Conservation (phyloP, 2,113 vertebrate genomes). For the Sceloporus undulatus region DNA sequence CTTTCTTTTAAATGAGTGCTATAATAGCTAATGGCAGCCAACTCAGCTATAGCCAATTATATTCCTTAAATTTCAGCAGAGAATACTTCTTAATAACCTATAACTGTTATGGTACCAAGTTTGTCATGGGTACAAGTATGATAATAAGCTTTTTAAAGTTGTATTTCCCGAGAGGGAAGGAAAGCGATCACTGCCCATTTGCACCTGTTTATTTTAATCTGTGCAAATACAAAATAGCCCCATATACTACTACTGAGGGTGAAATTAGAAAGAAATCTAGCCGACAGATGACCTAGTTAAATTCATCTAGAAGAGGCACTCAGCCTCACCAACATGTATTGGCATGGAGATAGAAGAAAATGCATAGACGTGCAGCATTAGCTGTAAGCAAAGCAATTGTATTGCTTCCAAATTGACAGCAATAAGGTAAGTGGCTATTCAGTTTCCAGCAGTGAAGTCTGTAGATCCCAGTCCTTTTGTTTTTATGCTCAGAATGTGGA, state of each 20-base stretch:
- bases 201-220: not conserved
- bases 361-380: not conserved
- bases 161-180: not conserved
- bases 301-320: not conserved
- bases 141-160: not conserved
- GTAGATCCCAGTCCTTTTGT: not conserved
- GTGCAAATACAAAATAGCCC: not conserved
- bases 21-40: not conserved
- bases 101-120: not conserved
- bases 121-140: not conserved
- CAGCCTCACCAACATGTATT: not conserved
- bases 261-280: not conserved
- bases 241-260: not conserved
- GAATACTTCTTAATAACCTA: not conserved
- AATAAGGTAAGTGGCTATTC: not conserved
- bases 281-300: not conserved
- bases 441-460: not conserved
- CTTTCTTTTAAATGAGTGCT: not conserved
- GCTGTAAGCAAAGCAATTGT: not conserved
- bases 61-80: not conserved
- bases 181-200: not conserved
- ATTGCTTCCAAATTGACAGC: not conserved
- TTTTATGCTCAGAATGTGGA: too few relatives aligned
- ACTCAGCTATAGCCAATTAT: not conserved
- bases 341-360: not conserved